phyloP scores from a whole-genome alignment of 1,140 invertebrate species.

The Listronotus bonariensis region DNA sequence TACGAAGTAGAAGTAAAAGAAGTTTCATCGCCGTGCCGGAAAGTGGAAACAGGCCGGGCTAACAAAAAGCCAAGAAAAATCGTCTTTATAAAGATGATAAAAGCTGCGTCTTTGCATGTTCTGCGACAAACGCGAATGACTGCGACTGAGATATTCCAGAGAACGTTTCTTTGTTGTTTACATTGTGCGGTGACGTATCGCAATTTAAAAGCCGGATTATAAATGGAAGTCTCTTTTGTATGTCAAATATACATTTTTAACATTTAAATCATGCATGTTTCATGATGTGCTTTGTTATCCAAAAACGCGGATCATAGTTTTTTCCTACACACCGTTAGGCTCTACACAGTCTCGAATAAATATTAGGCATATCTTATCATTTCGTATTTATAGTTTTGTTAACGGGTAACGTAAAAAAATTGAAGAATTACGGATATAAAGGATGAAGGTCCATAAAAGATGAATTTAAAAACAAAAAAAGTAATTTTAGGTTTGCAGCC shows the following conservation, averaged over 20 bases:
- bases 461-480: too few species aligned
- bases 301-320: conserved; percentile 22
- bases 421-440: too few species aligned
- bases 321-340: too few species aligned
- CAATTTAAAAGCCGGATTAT: conserved; percentile 49
- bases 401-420: too few species aligned
- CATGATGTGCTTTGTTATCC: conserved; percentile 36
- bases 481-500: too few species aligned
- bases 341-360: too few species aligned
- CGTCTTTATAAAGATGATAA: conserved; percentile 55
- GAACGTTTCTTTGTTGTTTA: conserved; percentile 54
- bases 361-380: too few species aligned
- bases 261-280: conserved; percentile 50
- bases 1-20: conserved; percentile 19
- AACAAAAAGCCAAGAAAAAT: conserved; percentile 55
- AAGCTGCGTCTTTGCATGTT: conserved; percentile 55
- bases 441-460: too few species aligned
- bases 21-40: conserved; percentile 27
- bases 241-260: conserved; percentile 51
- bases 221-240: conserved; percentile 51
- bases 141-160: conserved; percentile 53
- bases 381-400: too few species aligned
- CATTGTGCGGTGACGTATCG: conserved; percentile 51
- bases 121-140: conserved; percentile 53
- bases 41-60: conserved; percentile 50